A percentile compares a stretch with the other conserved stretches of the same genome.
Evolutionary conservation across 2,797 vertebrate genomes (phyloP).

Genomic region (Poeciliopsis turneri): DNA sequence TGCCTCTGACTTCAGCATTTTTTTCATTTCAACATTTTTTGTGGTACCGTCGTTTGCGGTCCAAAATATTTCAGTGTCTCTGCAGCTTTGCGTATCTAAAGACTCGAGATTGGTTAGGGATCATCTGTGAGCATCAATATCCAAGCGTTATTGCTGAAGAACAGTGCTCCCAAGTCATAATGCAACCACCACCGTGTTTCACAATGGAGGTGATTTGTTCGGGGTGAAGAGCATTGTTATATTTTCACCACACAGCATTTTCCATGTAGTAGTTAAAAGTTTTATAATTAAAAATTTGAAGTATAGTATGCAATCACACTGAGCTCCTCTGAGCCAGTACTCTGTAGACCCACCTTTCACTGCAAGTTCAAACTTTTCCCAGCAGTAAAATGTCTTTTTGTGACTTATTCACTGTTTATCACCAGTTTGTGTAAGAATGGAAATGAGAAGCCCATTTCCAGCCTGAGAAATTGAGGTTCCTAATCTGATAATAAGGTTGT

Average conservation of each 20-base stretch:
- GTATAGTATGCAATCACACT: not conserved
- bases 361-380: not conserved
- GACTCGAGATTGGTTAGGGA: not conserved
- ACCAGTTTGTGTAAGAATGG: not conserved
- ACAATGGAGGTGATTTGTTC: not conserved
- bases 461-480: conserved; percentile 13
- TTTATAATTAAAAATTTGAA: not conserved
- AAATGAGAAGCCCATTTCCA: not conserved
- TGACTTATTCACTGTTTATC: not conserved
- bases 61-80: not conserved
- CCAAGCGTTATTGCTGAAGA: not conserved
- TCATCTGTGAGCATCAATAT: not conserved
- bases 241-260: not conserved
- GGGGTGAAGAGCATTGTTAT: not conserved
- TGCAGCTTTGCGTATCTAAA: not conserved
- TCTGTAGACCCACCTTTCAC: not conserved
- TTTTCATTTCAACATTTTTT: no score
- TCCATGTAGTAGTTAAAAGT: not conserved
- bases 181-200: not conserved
- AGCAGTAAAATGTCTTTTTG: not conserved
- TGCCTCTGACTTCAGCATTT: no score
- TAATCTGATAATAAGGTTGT: conserved; percentile 24
- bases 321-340: not conserved
- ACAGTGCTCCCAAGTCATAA: not conserved
- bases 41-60: no score